These are phyloP conservation scores for Ibidorhyncha struthersii DNA, from an alignment of 2,113 vertebrate genomes.

Conservation along the genomic window DNA sequence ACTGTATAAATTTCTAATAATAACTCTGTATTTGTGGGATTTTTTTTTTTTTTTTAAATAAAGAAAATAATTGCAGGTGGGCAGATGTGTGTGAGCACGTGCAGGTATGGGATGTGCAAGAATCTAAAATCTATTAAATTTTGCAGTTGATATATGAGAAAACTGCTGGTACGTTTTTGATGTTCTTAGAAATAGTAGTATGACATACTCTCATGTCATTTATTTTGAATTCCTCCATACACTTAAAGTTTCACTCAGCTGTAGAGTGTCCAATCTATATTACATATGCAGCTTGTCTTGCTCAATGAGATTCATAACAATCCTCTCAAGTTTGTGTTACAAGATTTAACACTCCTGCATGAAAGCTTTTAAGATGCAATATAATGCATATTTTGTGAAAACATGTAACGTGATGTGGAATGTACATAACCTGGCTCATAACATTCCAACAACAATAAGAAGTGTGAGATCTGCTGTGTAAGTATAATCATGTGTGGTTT, in stretches of 20 bases:
- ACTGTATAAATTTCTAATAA: conserved; percentile 4
- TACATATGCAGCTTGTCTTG: not conserved
- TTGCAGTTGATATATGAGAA: not conserved
- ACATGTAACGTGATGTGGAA: not conserved
- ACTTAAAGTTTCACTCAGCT: not conserved
- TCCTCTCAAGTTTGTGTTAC: not conserved
- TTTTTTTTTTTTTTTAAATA: not conserved
- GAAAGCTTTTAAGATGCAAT: not conserved
- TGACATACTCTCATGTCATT: not conserved
- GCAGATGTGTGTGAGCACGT: not conserved
- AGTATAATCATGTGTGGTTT: not conserved
- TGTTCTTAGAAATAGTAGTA: not conserved
- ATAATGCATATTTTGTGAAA: not conserved
- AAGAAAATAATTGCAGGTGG: not conserved
- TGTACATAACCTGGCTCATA: not conserved
- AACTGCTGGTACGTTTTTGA: not conserved
- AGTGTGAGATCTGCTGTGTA: not conserved
- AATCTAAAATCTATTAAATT: not conserved
- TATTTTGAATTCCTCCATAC: not conserved
- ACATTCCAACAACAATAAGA: not conserved
- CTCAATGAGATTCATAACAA: not conserved
- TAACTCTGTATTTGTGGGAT: not conserved
- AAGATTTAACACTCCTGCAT: not conserved
- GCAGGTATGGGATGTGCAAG: not conserved
- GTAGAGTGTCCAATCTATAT: not conserved